Evolutionary conservation across 1,140 invertebrate species (phyloP), one percentile per base, ranked within the genome.

Genomic region (Gryon sp.): DNA sequence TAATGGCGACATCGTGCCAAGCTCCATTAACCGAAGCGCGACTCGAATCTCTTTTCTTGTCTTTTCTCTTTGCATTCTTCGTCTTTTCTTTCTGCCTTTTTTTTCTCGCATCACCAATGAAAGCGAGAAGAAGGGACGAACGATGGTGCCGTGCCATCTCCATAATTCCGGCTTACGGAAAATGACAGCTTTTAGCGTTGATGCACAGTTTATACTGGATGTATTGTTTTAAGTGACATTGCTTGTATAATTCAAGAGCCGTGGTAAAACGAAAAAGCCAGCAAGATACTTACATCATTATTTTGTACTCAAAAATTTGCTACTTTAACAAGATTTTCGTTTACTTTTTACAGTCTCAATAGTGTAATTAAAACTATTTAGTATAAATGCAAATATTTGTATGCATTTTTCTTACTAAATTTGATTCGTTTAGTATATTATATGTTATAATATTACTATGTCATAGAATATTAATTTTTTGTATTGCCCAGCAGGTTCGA

Each of bases 131-230:
- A 63, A 69, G 40, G 46, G 46, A 77, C 45, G n/a, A 40, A 66
- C 46, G 76, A 52, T 34, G 70, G 45, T 52, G 46, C 65, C 62
- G 52, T 57, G 68, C 62, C 82, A 88, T 88, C 81, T 85, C 84
- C 87, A 88, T 88, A 88, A 88, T 88, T 87, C 86, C 80, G 78
- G 84, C 85, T 88, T 88, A 88, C 82, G 83, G 82, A 87, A 88
- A 88, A 87, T 86, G 85, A 88, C 86, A 88, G 86, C 85, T 88
- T 88, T 88, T 88, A 88, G 79, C 81, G 83, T 77, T 87, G 86
- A 88, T 87, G 86, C 83, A 83, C 82, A 85, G 85, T 87, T 88
- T 88, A 86, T 87, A 86, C 83, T 82, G 82, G 78, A 75, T 84
- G 84, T 86, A 86, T 88, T 88, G 87, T 88, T 88, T 87, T 87